Conservation (phyloP, 2,797 vertebrate species). For the Hydrophis major region DNA sequence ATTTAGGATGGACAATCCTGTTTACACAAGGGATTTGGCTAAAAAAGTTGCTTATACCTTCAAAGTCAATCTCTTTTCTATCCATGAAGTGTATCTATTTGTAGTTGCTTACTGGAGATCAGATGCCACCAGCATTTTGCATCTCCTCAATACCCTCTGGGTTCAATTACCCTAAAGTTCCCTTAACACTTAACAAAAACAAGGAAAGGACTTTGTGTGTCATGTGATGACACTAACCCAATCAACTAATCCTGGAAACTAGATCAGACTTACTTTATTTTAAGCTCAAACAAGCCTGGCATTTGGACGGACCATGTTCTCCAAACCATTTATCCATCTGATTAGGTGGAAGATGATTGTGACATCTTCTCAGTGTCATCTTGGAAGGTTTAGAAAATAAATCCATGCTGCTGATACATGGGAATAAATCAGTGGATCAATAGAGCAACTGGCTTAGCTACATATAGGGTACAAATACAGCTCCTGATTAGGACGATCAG, state of each 20-base stretch:
- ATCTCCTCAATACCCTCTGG: not conserved
- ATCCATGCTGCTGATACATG: not conserved
- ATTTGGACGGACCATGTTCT: not conserved
- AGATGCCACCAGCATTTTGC: not conserved
- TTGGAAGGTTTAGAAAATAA: not conserved
- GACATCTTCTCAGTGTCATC: not conserved
- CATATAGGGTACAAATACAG: not conserved
- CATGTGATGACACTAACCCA: not conserved
- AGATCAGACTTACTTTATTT: not conserved
- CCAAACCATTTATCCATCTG: not conserved
- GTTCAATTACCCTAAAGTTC: not conserved
- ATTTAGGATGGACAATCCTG: too few species aligned
- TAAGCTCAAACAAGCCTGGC: not conserved
- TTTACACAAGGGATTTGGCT: not conserved
- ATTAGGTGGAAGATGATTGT: not conserved
- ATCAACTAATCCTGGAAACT: not conserved
- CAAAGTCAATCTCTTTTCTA: not conserved
- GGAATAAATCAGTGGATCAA: not conserved
- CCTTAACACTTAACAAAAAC: not conserved
- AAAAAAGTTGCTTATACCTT: not conserved
- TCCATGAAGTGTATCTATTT: not conserved
- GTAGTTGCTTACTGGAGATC: not conserved
- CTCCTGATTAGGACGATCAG: not conserved
- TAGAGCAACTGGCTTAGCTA: not conserved
- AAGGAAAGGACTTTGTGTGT: not conserved